phyloP scores from a whole-genome alignment of 2,888 invertebrate genomes.

The Lutraria lutraria region DNA sequence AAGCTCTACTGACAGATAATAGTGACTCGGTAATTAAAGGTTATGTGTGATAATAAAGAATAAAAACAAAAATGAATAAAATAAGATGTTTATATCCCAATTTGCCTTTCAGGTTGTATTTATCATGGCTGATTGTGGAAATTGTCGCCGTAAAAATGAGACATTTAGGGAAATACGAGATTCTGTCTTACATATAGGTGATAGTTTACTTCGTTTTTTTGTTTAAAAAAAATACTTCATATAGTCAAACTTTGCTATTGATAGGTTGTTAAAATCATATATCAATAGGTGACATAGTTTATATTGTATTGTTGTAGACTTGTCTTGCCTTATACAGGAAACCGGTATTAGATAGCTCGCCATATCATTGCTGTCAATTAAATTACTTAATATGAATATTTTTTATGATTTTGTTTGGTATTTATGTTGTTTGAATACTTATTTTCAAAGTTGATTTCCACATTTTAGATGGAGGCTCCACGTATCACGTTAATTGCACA shows the following conservation, averaged over 20 bases:
- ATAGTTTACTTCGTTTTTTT: not conserved
- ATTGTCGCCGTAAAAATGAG: conserved; percentile 74
- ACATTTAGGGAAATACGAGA: conserved; percentile 74
- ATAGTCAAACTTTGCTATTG: no score
- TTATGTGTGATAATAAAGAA: no score
- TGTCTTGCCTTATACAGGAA: no score
- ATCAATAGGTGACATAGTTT: no score
- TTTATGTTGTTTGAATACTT: not conserved
- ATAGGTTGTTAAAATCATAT: no score
- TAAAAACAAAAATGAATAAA: not conserved
- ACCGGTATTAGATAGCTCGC: no score
- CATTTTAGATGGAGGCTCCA: conserved; percentile 76
- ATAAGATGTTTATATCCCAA: not conserved
- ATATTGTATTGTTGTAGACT: no score
- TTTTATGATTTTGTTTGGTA: not conserved
- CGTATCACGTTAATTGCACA: conserved; percentile 83
- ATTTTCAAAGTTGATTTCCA: not conserved
- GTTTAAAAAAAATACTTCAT: no score
- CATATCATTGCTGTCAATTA: no score
- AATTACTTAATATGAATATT: not conserved
- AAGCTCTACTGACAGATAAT: no score
- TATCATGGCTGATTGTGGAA: conserved; percentile 79
- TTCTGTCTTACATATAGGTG: conserved; percentile 73
- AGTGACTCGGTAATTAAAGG: no score
- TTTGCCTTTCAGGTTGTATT: conserved; percentile 75